Evolutionary conservation across 2,888 invertebrate genomes (phyloP), one percentile per base, ranked within the genome.

Genomic region (Drosophila demipolita): DNA sequence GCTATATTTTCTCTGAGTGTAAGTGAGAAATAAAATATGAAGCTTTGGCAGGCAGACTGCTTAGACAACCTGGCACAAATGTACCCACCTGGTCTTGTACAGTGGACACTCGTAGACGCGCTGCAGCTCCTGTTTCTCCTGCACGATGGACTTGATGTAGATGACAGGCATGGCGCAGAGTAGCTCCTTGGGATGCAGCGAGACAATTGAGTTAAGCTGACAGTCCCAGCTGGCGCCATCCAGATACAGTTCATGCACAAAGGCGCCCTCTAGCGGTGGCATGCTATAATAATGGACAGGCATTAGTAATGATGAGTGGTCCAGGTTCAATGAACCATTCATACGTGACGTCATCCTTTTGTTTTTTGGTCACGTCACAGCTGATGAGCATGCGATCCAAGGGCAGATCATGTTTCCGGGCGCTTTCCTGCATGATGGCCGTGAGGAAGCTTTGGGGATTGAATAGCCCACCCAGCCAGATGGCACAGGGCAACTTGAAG

Each of bases 391-490:
- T 98, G 93, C 98, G 97, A 94, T 99, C 99, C 75, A 99, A 94
- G 0, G 99, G 98, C 96, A 98, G 97, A 93, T 99, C 99, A 93
- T 98, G 98, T 93, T 97, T 98, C 35, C 99, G 94, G 0, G 99
- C 98, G 72, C 98, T 98, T 93, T 97, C 98, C 94, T 99, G 99
- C 98, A 99, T 99, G 91, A 99, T 98, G 67, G 99, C 99, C 0
- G 99, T 99, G 62, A 99, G 94, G 93, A 99, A 98, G 32, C 98
- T 98, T 93, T 99, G 99, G 0, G 99, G 99, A 94, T 99, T 99
- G 94, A 99, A 99, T 91, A 99, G 97, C 1, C 99, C 99, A 15
- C 97, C 98, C 74, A 99, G 94, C 99, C 99, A 99, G 48, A 99
- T 97, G 17, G 97, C 95, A 1, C 97, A 94, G 0, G 98, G 98